A percentile compares a stretch with the other conserved stretches of the same genome.
Evolutionary conservation across 64 coral and sea anemone genomes (phyloP).

Genomic region (Stichodactyla helianthus): DNA sequence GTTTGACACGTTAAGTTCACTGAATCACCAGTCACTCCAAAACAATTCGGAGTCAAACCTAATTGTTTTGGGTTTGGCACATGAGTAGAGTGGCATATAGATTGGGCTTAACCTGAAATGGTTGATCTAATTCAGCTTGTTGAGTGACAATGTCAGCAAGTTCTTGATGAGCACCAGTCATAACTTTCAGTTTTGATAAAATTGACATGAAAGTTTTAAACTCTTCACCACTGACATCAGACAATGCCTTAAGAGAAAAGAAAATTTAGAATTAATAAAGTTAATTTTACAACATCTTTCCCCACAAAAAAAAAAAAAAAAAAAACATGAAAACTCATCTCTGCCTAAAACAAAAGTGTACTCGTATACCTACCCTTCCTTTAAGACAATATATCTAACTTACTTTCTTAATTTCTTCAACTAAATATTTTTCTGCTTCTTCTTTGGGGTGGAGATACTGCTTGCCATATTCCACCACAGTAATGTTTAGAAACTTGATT

Average conservation of each 20-base stretch:
- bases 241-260: conserved; percentile 60
- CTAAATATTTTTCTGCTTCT: conserved; percentile 76
- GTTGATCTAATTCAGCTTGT: conserved; percentile 82
- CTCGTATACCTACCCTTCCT: background rate
- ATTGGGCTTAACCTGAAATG: conserved; percentile 60
- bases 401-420: conserved; percentile 93
- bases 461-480: conserved; percentile 66
- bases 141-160: conserved; percentile 84
- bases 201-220: conserved; percentile 82
- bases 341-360: too few species aligned
- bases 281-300: background rate
- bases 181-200: conserved; percentile 74
- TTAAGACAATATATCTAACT: background rate
- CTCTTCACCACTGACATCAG: conserved; percentile 93
- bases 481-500: conserved; percentile 71
- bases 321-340: background rate
- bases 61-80: too few species aligned
- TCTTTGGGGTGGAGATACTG: conserved; percentile 63
- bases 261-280: background rate
- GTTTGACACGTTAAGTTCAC: too few species aligned
- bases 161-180: conserved; percentile 66
- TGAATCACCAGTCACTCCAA: too few species aligned
- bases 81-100: background rate
- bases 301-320: background rate
- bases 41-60: too few species aligned